Evolutionary conservation across 2,113 vertebrate genomes (phyloP).

Genomic region (Lethenteron reissneri): DNA sequence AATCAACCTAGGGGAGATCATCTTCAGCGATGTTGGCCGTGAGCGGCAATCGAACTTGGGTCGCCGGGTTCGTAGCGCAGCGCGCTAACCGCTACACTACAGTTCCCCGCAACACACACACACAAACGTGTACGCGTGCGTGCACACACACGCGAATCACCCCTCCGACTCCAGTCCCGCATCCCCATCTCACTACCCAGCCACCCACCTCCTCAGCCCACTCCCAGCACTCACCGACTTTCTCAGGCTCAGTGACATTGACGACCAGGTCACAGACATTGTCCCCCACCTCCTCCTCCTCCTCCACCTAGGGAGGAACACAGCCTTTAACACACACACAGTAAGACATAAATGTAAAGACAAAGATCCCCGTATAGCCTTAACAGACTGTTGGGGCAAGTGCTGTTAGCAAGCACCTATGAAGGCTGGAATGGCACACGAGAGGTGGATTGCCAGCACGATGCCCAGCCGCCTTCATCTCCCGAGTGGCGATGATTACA

Average conservation of each 20-base stretch:
- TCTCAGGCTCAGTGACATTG: conserved; percentile 73
- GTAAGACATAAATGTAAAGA: conserved; percentile 4
- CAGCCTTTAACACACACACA: conserved; percentile 9
- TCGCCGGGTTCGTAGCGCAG: conserved; percentile 17
- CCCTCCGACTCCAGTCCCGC: conserved; percentile 12
- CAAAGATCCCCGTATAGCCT: neutral
- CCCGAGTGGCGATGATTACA: neutral
- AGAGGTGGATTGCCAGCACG: neutral
- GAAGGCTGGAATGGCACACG: neutral
- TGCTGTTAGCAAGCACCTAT: neutral
- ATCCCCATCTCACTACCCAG: neutral
- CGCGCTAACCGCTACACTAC: conserved; percentile 14
- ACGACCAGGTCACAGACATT: conserved; percentile 65
- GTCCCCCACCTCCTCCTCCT: conserved; percentile 51
- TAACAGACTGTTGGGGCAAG: neutral
- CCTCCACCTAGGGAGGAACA: conserved; percentile 8
- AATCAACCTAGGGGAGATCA: no score
- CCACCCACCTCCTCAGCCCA: neutral
- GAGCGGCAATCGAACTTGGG: conserved; percentile 10
- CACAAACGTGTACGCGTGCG: conserved; percentile 10
- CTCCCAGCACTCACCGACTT: conserved; percentile 53
- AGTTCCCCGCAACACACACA: conserved; percentile 14
- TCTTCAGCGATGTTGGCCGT: no score
- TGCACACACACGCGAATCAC: conserved; percentile 11
- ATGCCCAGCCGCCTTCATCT: neutral